Evolutionary conservation across 2,113 vertebrate genomes (phyloP), one percentile per base, ranked within the genome.

Genomic region (Conger conger): DNA sequence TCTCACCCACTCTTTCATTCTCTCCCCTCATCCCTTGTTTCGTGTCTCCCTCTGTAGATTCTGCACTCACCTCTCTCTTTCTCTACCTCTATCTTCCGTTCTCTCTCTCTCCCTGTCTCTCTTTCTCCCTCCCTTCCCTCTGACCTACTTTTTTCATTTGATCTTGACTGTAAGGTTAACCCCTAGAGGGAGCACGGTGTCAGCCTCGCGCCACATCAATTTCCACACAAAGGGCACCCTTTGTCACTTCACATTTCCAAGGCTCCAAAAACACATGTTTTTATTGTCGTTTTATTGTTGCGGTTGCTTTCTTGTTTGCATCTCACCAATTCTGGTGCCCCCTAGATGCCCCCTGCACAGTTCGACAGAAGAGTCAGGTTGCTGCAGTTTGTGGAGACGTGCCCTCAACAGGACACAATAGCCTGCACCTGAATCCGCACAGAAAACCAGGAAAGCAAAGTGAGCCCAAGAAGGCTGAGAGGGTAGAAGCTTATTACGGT

Each of bases 141-240:
- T 95, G 95, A 96, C 95, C 95, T 95, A 96, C 88, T 94, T 96
- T 87, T 94, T 93, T 90, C 93, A 92, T 93, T 94, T 94, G 93
- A 93, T 95, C 94, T 92, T 91, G 90, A 92, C 91, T 91, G 92
- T 93, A 93, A 92, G 94, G 94, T 94, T 94, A 93, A 92, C 91
- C 94, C 94, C 94, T 94, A 90, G 92, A 94, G 94, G 95, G 91
- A 89, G 92, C 92, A 90, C 91, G 13, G 87, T 94, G 93, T 95
- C 94, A 95, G 90, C 89, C 94, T 87, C 78, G 87, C 86, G 87
- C 92, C 92, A 90, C 89, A 88, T 94, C 94, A 95, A 90, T 92
- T 93, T 91, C 90, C 88, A 89, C 91, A 93, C 93, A 94, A 94
- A 94, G 94, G 94, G 88, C 92, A 94, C 84, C 89, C 89, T 92